These are phyloP conservation scores for Abscondita cerata DNA, from an alignment of 2,888 invertebrate genomes.

Conservation along the genomic window DNA sequence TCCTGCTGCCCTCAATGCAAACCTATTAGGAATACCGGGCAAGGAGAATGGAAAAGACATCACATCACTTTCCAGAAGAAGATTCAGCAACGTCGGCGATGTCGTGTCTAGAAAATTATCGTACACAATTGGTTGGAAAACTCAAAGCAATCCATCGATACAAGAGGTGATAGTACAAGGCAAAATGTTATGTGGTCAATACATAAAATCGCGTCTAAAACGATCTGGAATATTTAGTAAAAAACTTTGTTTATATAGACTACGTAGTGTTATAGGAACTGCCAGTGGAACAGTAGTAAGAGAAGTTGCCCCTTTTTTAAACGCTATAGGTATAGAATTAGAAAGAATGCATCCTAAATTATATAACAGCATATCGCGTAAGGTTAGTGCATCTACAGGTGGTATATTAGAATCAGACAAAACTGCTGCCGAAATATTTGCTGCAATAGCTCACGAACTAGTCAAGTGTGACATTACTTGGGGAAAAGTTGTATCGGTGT, in stretches of 20 bases:
- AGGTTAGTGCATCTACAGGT: slow-evolving; percentile 68
- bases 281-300: slow-evolving; percentile 61
- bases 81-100: slow-evolving; percentile 80
- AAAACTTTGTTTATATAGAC: slow-evolving; percentile 73
- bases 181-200: slow-evolving; percentile 77
- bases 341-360: slow-evolving; percentile 81
- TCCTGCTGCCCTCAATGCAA: slow-evolving; percentile 61
- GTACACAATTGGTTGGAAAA: slow-evolving; percentile 74
- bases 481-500: slow-evolving; percentile 85
- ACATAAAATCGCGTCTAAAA: slow-evolving; percentile 75
- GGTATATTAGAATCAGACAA: slow-evolving; percentile 64
- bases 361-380: slow-evolving; percentile 74
- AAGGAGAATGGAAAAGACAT: slow-evolving; percentile 43
- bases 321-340: slow-evolving; percentile 63
- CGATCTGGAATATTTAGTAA: slow-evolving; percentile 77
- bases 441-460: slow-evolving; percentile 74
- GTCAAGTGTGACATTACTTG: slow-evolving; percentile 78
- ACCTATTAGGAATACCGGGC: slow-evolving; percentile 43
- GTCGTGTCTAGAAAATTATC: slow-evolving; percentile 78
- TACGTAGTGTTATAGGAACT: slow-evolving; percentile 64
- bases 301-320: slow-evolving; percentile 71
- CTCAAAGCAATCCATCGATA: slow-evolving; percentile 57
- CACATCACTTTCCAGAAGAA: slow-evolving; percentile 59
- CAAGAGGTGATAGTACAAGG: slow-evolving; percentile 68
- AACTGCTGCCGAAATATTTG: slow-evolving; percentile 67